Base-by-base conservation (phyloP, 2,888 invertebrate species). In the Andrena hattorfiana region DNA sequence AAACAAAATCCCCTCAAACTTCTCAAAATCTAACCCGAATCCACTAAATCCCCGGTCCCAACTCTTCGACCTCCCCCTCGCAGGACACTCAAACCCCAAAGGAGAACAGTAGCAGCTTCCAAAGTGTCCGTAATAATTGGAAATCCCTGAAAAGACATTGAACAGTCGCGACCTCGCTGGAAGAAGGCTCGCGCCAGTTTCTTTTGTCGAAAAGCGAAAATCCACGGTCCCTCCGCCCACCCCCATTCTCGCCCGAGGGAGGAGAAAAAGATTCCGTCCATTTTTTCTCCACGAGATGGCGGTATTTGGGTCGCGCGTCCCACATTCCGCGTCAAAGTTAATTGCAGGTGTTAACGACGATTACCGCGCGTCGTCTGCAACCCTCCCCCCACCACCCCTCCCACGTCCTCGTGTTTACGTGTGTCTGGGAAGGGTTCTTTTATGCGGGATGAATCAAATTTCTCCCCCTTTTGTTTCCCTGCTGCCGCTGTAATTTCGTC, bases 311-410 rank as follows among this genome's bases (percentile, higher is more conserved):
- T 84, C 86, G 81, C 69, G 70, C 77, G 81, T 68, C 59, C 77
- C 73, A 80, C 82, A 89, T 90, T 86, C 81, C 78, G 66, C 83
- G 77, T 88, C 85, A 81, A 87, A 90, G 87, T 89, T 90, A 90
- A 89, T 90, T 90, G 90, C 89, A 89, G 90, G 88, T 89, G 89
- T 89, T 89, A 89, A 90, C 87, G 86, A 84, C 83, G 89, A 90
- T 90, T 90, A 89, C 81, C 79, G 76, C 35, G 75, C 54, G 35
- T 13, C 75, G 49, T 16, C 51, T 74, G 13, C 28, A 26, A 2
- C 32, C 49, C 32, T 30, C 23, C 54, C 6, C 6, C 8, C 2
- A 32, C 8, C 28, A 5, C 42, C 16, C 42, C 4, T 16, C 42
- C 4, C 42, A 16, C 42, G 30, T 5, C 26, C 59, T 0, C 51